Base-by-base conservation (phyloP, 2,797 vertebrate genomes). In the Brachymystax lenok region DNA sequence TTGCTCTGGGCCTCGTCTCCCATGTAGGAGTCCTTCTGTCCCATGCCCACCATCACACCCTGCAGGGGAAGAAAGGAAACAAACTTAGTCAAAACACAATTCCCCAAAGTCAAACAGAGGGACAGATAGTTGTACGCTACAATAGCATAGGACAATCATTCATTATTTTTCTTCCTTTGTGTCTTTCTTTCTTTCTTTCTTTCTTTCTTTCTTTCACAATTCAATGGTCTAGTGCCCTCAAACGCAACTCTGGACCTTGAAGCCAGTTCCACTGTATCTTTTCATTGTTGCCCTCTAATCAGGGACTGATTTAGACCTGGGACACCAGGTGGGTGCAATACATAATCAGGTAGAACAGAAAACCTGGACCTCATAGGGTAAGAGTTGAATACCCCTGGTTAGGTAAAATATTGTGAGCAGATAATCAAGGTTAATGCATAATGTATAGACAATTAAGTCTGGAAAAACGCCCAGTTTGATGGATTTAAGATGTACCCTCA, bases 21-120 rank as follows among this genome's bases (percentile, higher is more conserved):
- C 54, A 96, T 95, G 0, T 96, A 96, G 59, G 94, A 96, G 79
- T 96, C 95, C 86, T 96, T 96, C 91, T 96, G 95, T 79, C 96
- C 96, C 96, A 96, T 96, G 21, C 95, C 95, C 71, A 96, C 96
- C 96, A 96, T 96, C 79, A 96, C 96, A 70, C 96, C 96, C 96
- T 96, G 71, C 14, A 69, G 76, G 10, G 10, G 40, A 13, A 12
- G 40, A 46, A 46, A 3, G 19, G 27, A 56, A 59, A 33, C 4
- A n/a, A 56, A 54, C 10, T 3, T 13, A 27, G 19, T 35, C 16
- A 73, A 19, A 17, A 73, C 3, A 35, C 30, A 69, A 16, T 35
- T 69, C 17, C 14, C 19, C 17, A 5, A 40, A 40, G 17, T 40
- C 19, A 27, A 63, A 63, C 59, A 7, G 21, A 63, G 10, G 5